Conservation (phyloP, 2,888 invertebrate genomes). For the Abrostola tripartita region DNA sequence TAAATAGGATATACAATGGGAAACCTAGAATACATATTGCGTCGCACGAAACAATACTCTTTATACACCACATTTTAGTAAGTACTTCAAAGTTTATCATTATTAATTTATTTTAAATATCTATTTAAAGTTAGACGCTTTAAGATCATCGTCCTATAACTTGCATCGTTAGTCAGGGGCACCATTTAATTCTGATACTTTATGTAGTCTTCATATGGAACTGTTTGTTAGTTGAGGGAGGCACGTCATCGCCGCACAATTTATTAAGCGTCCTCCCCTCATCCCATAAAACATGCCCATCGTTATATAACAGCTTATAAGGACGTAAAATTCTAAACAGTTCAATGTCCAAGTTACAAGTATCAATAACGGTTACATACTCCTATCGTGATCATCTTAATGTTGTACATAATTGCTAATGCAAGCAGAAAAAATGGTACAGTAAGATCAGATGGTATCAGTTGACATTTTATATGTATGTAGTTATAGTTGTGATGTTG, state of each 20-base stretch:
- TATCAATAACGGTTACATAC: slow-evolving; percentile 48
- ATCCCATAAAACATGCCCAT: slow-evolving; percentile 31
- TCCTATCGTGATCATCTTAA: slow-evolving; percentile 45
- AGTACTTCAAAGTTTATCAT: too few species aligned
- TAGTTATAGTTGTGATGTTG: slow-evolving; percentile 43
- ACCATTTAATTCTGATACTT: slow-evolving; percentile 11
- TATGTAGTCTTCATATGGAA: slow-evolving; percentile 36
- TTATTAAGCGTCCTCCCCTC: slow-evolving; percentile 18
- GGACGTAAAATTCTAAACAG: slow-evolving; percentile 34
- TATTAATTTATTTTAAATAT: too few species aligned
- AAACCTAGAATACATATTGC: too few species aligned
- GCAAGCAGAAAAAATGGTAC: slow-evolving; percentile 54
- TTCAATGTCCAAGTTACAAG: slow-evolving; percentile 41
- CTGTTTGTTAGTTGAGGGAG: slow-evolving; percentile 21
- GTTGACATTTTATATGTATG: slow-evolving; percentile 65
- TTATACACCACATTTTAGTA: too few species aligned
- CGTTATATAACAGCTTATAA: slow-evolving; percentile 43
- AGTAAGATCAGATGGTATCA: slow-evolving; percentile 61
- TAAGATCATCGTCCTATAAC: too few species aligned
- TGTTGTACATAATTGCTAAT: slow-evolving; percentile 44
- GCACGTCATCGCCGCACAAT: slow-evolving; percentile 25
- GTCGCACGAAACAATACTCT: too few species aligned
- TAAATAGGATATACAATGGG: too few species aligned
- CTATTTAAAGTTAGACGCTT: too few species aligned
- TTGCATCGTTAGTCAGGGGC: too few species aligned